Evolutionary conservation across 2,797 vertebrate genomes (phyloP).

Genomic region (Ctenosaura bakeri): DNA sequence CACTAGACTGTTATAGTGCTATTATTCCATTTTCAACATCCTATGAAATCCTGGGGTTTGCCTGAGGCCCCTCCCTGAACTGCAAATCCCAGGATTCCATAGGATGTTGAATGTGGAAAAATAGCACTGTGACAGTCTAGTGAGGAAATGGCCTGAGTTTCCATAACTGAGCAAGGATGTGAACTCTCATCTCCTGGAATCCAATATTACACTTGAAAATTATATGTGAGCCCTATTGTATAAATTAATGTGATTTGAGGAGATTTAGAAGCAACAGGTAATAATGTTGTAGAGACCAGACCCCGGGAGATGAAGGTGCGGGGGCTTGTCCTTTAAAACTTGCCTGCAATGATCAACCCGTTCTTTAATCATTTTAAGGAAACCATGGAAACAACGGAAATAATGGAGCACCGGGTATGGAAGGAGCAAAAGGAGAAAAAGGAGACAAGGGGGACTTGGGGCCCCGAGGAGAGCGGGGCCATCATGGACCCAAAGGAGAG

Average conservation of each 20-base stretch:
- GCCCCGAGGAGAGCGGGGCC: slow-evolving; percentile 83
- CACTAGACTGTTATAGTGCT: no score
- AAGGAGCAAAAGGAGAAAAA: slow-evolving; percentile 85
- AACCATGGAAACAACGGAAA: slow-evolving; percentile 88
- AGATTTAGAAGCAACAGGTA: neutral
- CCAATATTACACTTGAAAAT: neutral
- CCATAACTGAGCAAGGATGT: no score
- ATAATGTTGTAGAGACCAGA: neutral
- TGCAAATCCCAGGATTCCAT: no score
- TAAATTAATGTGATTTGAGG: neutral
- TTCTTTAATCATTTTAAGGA: slow-evolving; percentile 74
- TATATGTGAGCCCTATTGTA: neutral
- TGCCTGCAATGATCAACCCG: slow-evolving; percentile 15
- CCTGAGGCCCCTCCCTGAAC: no score
- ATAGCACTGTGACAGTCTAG: no score
- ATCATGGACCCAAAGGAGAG: slow-evolving; percentile 84
- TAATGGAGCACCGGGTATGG: slow-evolving; percentile 84
- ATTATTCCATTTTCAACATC: no score
- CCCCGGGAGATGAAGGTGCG: neutral
- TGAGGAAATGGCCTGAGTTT: no score
- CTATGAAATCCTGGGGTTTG: no score
- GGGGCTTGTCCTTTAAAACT: neutral
- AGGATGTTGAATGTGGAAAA: no score
- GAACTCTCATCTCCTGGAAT: no score
- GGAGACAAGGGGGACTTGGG: slow-evolving; percentile 86